These are phyloP conservation scores for Nasonia vitripennis DNA, from an alignment of 1,140 invertebrate genomes.

Conservation along the genomic window DNA sequence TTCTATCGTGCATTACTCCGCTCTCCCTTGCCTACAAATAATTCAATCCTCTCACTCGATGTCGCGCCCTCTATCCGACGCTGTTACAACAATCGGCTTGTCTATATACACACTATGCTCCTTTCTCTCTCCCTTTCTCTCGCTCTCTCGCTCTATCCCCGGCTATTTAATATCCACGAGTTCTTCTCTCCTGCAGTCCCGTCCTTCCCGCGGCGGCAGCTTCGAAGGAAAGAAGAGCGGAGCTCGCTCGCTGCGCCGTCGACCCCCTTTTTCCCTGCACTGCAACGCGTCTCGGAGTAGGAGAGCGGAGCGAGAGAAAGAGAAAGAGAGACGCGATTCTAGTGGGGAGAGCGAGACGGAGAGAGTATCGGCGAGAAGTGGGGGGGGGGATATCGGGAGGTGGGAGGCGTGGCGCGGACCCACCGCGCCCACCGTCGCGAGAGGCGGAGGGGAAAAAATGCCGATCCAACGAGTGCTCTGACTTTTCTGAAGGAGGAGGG, in stretches of 20 bases:
- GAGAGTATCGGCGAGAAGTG: too few species aligned
- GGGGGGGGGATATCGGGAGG: neutral
- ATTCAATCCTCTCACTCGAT: constrained; percentile 6
- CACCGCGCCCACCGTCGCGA: constrained; percentile 12
- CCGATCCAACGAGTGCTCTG: constrained; percentile 25
- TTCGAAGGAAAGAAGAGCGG: constrained; percentile 7
- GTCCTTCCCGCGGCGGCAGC: neutral
- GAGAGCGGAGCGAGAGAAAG: constrained; percentile 17
- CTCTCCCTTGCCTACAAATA: neutral
- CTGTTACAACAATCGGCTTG: constrained; percentile 1
- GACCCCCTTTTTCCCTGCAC: constrained; percentile 30
- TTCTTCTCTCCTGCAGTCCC: neutral
- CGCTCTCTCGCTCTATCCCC: neutral
- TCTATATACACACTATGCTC: constrained; percentile 4
- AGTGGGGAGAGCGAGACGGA: neutral
- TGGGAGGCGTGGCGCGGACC: constrained; percentile 1
- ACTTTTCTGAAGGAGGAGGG: constrained; percentile 16
- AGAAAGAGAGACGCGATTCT: neutral
- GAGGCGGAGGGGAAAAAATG: constrained; percentile 49
- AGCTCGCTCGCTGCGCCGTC: constrained; percentile 2
- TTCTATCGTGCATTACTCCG: neutral
- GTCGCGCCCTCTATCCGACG: constrained; percentile 31
- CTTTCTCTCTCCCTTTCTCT: neutral
- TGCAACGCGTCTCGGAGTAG: neutral
- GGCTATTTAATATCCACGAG: neutral